A percentile compares a stretch with the other conserved stretches of the same genome.
phyloP scores from a whole-genome alignment of 1,140 invertebrate species.

The Papilio glaucus region DNA sequence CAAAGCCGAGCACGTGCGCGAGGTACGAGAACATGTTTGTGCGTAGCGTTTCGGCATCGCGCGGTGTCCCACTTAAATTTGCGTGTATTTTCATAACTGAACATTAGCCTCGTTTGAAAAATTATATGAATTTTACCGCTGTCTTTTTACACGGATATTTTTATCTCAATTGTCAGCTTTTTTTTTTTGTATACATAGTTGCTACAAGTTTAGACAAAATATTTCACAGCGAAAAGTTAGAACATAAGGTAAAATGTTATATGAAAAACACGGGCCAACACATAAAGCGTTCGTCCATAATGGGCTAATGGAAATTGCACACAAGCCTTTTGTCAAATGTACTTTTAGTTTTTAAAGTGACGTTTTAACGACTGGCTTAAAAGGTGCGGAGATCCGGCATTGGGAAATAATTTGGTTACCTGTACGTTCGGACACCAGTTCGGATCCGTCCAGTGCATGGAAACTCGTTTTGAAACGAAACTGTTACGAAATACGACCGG shows the following conservation, averaged over 20 bases:
- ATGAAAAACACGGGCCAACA: neutral
- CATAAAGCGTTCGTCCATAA: neutral
- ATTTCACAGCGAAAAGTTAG: neutral
- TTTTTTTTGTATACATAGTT: neutral
- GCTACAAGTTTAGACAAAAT: neutral
- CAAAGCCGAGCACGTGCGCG: conserved; percentile 5
- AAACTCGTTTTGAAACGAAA: conserved; percentile 45
- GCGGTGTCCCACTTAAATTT: conserved; percentile 42
- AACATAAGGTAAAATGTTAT: neutral
- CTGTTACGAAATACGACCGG: conserved; percentile 48
- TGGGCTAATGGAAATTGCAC: neutral
- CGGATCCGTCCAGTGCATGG: conserved; percentile 39
- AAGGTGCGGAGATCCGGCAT: conserved; percentile 41
- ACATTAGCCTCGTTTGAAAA: conserved; percentile 42
- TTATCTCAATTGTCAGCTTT: conserved; percentile 10
- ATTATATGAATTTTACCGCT: conserved; percentile 27
- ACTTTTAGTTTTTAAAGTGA: conserved; percentile 8
- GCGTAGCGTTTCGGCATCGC: conserved; percentile 27
- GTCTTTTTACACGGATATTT: conserved; percentile 10
- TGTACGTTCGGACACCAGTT: neutral
- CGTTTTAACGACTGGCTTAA: conserved; percentile 22
- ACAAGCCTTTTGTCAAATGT: neutral
- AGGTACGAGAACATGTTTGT: conserved; percentile 24
- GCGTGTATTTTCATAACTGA: conserved; percentile 45
- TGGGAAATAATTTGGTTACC: conserved; percentile 38